Base-by-base conservation (phyloP, 2,888 invertebrate genomes). In the Chaetogeoica ovagalla region DNA sequence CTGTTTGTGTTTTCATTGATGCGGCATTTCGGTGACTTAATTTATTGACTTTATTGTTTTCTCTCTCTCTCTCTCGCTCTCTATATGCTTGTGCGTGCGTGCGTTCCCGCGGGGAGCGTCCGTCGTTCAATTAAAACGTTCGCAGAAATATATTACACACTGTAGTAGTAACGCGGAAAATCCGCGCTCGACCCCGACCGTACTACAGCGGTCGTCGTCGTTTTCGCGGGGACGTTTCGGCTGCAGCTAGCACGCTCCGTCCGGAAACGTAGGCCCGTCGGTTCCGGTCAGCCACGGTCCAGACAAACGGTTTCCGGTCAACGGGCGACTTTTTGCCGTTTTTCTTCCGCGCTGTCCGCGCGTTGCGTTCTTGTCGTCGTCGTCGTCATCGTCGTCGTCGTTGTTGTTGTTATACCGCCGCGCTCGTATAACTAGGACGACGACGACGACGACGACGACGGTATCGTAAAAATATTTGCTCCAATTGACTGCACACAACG, bases 291-390 rank as follows among this genome's bases (percentile, higher is more conserved):
- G 79, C 63, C 19, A 71, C 57, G 19, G 55, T 52, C 77, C 69
- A 21, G 79, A 63, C 79, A 79, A 79, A 79, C 79, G 23, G 79
- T 71, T 79, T 79, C 79, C 79, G 79, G 71, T 79, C 79, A 70
- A 70, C 60, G 69, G 62, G 39, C 70, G 79, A 71, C 79, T 39
- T 63, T 63, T 30, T n/a, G 70, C 79, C 79, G 79, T 79, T 79
- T 77, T 77, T 77, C 77, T 77, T 77, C 68, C 30, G 30, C 30
- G 30, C 30, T 30, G 30, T 4, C 30, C 30, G 30, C 52, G 52
- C n/a, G 76, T 1, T 30, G 4, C 43, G 43, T 4, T 39, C 7
- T 39, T 39, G 7, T 39, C 39, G 39, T 39, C 39, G 39, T 39
- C 39, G 39, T 39, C 39, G 39, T 39, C 7, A 7, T 39, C 7